These are phyloP conservation scores for Lycorma delicatula DNA, from an alignment of 1,140 invertebrate genomes.

Conservation along the genomic window DNA sequence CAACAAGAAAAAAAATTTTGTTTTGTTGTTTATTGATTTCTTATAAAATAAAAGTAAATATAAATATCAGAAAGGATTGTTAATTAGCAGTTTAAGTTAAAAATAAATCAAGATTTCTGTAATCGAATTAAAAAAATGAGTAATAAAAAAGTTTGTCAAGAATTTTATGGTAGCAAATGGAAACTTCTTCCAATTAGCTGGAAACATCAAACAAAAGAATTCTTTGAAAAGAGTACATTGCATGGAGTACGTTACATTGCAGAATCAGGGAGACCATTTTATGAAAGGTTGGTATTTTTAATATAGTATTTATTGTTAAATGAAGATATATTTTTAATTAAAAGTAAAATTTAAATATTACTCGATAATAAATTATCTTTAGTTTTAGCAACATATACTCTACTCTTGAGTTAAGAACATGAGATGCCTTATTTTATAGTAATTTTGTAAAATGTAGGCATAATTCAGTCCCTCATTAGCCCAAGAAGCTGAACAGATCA, in stretches of 20 bases:
- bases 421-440: neutral
- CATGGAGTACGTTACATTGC: slow-evolving; percentile 63
- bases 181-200: slow-evolving; percentile 42
- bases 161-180: too few relatives aligned
- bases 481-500: too few relatives aligned
- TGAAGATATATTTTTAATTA: neutral
- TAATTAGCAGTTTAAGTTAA: too few relatives aligned
- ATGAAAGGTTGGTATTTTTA: slow-evolving; percentile 48
- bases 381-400: too few relatives aligned
- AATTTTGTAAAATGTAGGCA: neutral
- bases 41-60: too few relatives aligned
- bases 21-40: too few relatives aligned
- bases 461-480: neutral
- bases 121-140: too few relatives aligned
- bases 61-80: too few relatives aligned
- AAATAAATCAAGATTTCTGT: too few relatives aligned
- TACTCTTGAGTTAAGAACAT: neutral
- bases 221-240: slow-evolving; percentile 59
- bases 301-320: neutral
- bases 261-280: slow-evolving; percentile 53
- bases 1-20: too few relatives aligned
- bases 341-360: neutral
- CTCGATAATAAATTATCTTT: neutral
- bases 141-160: too few relatives aligned
- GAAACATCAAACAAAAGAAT: slow-evolving; percentile 53